Evolutionary conservation across 1,140 invertebrate species (phyloP).

Genomic region (Panagrolaimus sp.): DNA sequence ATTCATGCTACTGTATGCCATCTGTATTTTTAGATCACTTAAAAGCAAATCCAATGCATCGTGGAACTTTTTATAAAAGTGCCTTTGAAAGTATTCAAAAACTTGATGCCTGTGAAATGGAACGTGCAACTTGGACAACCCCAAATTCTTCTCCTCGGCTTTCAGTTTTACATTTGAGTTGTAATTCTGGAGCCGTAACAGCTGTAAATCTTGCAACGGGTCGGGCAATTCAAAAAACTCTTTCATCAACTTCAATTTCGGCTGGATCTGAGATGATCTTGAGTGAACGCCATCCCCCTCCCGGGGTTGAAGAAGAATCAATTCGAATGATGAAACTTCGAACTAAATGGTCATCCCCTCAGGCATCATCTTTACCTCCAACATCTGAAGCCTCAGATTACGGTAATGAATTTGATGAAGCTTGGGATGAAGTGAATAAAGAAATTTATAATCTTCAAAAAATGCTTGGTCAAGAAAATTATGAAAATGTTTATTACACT

Average conservation of each 20-base stretch:
- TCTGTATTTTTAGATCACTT: neutral
- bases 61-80: neutral
- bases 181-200: neutral
- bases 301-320: neutral
- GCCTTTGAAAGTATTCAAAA: neutral
- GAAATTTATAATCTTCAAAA: too few relatives aligned
- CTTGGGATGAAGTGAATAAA: too few relatives aligned
- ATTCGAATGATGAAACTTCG: neutral
- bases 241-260: neutral
- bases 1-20: too few relatives aligned
- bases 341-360: too few relatives aligned
- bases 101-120: neutral
- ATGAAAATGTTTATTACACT: constrained; percentile 5
- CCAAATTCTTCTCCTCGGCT: neutral
- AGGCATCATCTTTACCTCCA: too few relatives aligned
- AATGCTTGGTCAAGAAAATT: too few relatives aligned
- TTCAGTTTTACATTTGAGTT: neutral
- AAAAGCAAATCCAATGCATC: constrained; percentile 11
- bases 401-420: too few relatives aligned
- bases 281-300: neutral
- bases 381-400: too few relatives aligned
- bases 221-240: neutral
- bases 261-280: neutral
- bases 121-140: neutral
- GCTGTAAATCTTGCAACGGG: neutral